Conservation (phyloP, 2,113 vertebrate species). For the Collichthys lucidus region DNA sequence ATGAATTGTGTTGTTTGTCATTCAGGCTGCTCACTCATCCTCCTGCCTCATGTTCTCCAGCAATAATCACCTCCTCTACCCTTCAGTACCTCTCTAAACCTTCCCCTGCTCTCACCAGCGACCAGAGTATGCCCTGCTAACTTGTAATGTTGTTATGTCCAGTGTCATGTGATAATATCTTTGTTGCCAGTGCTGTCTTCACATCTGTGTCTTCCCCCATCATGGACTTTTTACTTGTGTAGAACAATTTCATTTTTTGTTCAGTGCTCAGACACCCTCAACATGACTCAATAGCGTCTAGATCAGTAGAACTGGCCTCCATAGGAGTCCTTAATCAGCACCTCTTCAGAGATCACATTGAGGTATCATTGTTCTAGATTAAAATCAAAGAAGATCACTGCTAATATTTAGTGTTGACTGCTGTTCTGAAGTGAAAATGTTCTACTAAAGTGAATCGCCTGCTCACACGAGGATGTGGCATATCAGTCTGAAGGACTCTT, state of each 20-base stretch:
- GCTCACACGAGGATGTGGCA: constrained; percentile 10
- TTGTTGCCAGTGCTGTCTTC: constrained; percentile 28
- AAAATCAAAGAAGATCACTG: background rate
- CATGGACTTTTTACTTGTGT: background rate
- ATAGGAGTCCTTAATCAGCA: background rate
- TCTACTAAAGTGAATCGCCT: constrained; percentile 16
- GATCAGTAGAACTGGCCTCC: too few relatives aligned
- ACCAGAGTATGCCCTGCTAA: constrained; percentile 63
- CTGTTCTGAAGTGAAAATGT: constrained; percentile 45
- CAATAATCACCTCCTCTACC: constrained; percentile 62
- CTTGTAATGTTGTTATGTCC: constrained; percentile 41
- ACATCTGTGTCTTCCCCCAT: constrained; percentile 9
- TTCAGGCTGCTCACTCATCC: constrained; percentile 70
- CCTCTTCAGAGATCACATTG: background rate
- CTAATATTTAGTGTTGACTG: background rate
- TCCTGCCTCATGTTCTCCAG: constrained; percentile 65
- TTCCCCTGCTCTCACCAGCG: constrained; percentile 53
- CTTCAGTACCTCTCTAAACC: constrained; percentile 38
- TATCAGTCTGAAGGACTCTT: background rate
- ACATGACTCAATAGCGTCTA: background rate
- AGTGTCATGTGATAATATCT: constrained; percentile 31
- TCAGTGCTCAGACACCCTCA: constrained; percentile 6
- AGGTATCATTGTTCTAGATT: background rate
- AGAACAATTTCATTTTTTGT: constrained; percentile 50
- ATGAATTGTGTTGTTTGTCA: constrained; percentile 65